phyloP scores from a whole-genome alignment of 2,888 invertebrate genomes.

The Acronicta alni region DNA sequence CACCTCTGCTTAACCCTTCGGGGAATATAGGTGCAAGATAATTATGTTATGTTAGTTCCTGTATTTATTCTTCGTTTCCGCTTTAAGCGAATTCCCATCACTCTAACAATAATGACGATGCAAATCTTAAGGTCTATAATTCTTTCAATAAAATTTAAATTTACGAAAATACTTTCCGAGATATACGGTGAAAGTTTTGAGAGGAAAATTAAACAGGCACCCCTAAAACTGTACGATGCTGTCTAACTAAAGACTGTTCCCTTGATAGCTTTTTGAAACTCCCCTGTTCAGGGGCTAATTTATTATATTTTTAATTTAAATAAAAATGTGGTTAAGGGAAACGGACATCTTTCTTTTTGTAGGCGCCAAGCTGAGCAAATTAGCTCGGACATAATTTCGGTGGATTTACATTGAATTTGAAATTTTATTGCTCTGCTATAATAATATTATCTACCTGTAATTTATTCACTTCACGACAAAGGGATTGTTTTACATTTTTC shows the following conservation, averaged over 20 bases:
- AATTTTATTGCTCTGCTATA: not conserved
- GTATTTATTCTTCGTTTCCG: not conserved
- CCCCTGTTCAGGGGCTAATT: constrained; percentile 47
- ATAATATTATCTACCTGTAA: too few species aligned
- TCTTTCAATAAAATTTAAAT: constrained; percentile 58
- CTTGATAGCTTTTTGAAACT: constrained; percentile 60
- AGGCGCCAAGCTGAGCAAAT: not conserved
- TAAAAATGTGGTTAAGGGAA: constrained; percentile 34
- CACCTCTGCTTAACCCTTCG: too few species aligned
- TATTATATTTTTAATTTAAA: constrained; percentile 59
- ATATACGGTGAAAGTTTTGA: constrained; percentile 58
- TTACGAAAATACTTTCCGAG: constrained; percentile 54
- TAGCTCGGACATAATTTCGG: not conserved
- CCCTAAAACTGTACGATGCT: constrained; percentile 51
- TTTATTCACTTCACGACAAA: too few species aligned
- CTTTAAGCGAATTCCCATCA: constrained; percentile 36
- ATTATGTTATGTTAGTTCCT: too few species aligned
- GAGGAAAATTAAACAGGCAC: constrained; percentile 57
- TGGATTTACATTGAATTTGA: constrained; percentile 1
- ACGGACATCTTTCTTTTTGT: constrained; percentile 15
- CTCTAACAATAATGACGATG: constrained; percentile 46
- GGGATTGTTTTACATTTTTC: too few species aligned
- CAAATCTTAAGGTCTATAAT: constrained; percentile 50
- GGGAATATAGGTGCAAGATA: too few species aligned
- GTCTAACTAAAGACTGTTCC: constrained; percentile 53